Percentiles rank a stretch among this genome's conserved stretches.
These are phyloP conservation scores for Bombus pyrosoma DNA, from an alignment of 1,140 invertebrate genomes.

Conservation along the genomic window DNA sequence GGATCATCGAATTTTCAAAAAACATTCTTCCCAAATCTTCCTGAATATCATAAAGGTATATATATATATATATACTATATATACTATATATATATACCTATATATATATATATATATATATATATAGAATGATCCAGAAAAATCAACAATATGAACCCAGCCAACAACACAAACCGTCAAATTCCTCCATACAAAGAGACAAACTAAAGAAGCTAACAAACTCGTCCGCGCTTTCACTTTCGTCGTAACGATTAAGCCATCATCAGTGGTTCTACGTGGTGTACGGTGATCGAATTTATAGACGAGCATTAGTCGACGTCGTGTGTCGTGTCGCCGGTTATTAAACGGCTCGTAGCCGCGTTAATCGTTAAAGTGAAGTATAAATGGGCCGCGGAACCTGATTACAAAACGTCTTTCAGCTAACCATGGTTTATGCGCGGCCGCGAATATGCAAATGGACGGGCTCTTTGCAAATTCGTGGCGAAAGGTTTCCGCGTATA, in stretches of 20 bases:
- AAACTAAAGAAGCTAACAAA: no score
- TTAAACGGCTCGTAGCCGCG: conserved; percentile 11
- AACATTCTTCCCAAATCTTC: no score
- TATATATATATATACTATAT: no score
- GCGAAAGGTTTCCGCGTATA: conserved; percentile 36
- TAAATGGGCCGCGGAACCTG: conserved; percentile 24
- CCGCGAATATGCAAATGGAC: conserved; percentile 51
- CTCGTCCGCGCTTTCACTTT: not conserved
- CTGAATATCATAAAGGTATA: no score
- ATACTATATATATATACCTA: no score
- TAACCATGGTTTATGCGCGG: conserved; percentile 15
- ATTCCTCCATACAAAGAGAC: not conserved
- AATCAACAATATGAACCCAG: not conserved
- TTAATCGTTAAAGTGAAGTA: conserved; percentile 29
- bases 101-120: no score
- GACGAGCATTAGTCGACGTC: conserved; percentile 6
- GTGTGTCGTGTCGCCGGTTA: conserved; percentile 19
- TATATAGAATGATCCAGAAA: not conserved
- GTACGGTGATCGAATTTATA: conserved; percentile 33
- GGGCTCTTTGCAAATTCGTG: conserved; percentile 36
- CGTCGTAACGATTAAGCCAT: conserved; percentile 1
- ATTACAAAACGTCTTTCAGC: conserved; percentile 41
- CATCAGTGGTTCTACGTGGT: not conserved
- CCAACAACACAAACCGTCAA: not conserved
- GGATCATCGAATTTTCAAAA: no score